These are phyloP conservation scores for Nymphalis polychloros DNA, from an alignment of 2,888 invertebrate genomes.

Conservation along the genomic window DNA sequence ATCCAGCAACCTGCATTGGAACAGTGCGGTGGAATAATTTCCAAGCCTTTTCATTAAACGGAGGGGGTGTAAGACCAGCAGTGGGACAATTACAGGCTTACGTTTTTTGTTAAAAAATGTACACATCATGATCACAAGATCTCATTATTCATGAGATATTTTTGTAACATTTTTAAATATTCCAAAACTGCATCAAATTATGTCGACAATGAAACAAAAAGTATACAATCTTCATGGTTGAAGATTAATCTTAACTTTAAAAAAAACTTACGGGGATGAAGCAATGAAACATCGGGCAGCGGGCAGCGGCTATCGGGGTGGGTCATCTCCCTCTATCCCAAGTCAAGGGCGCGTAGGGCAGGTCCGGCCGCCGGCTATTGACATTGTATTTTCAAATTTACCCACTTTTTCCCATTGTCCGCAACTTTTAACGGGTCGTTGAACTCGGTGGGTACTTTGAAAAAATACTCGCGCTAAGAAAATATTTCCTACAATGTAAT, in stretches of 20 bases:
- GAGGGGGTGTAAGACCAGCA: too few species aligned
- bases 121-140: too few species aligned
- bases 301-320: constrained; percentile 54
- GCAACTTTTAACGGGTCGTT: constrained; percentile 78
- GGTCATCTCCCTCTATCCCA: constrained; percentile 80
- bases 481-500: not conserved
- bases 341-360: constrained; percentile 81
- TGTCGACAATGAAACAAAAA: not conserved
- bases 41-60: too few species aligned
- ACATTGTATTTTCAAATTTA: constrained; percentile 80
- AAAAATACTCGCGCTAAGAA: constrained; percentile 1
- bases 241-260: constrained; percentile 18
- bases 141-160: too few species aligned
- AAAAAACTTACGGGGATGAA: constrained; percentile 48
- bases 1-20: too few species aligned
- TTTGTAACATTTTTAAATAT: too few species aligned
- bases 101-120: too few species aligned
- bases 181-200: not conserved
- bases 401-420: constrained; percentile 78
- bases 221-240: not conserved
- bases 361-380: constrained; percentile 80
- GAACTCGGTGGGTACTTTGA: constrained; percentile 58
- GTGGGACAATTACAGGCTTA: too few species aligned
- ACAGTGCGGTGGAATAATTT: too few species aligned
- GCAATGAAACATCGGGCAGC: constrained; percentile 25